A percentile compares a stretch with the other conserved stretches of the same genome.
Conservation (phyloP, 2,113 vertebrate species). For the Bufo gargarizans region DNA sequence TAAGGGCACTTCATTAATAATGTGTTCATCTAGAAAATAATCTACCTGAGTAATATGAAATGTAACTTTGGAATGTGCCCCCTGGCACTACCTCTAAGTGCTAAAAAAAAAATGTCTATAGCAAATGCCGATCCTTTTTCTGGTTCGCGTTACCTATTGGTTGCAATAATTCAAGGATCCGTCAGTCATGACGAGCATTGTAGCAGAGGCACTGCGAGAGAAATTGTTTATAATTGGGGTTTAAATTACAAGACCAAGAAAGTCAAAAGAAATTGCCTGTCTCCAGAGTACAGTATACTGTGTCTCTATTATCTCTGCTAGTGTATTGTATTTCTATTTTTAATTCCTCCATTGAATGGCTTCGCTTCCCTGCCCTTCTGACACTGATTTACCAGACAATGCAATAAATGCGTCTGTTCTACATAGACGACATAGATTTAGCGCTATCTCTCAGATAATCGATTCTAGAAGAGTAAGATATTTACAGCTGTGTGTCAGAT, state of each 20-base stretch:
- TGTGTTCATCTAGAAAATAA: constrained; percentile 6
- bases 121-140: not conserved
- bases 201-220: constrained; percentile 7
- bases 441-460: constrained; percentile 25
- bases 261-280: constrained; percentile 47
- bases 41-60: not conserved
- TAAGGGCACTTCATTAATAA: not conserved
- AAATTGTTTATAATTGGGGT: constrained; percentile 53
- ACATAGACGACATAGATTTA: constrained; percentile 25
- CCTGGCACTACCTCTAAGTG: not conserved
- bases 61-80: not conserved
- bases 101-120: not conserved
- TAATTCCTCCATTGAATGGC: constrained; percentile 15
- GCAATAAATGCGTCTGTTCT: constrained; percentile 16
- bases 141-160: constrained; percentile 11
- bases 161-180: constrained; percentile 42
- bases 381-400: constrained; percentile 46
- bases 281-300: constrained; percentile 45
- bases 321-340: constrained; percentile 40
- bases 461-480: constrained; percentile 25
- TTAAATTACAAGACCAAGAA: constrained; percentile 51
- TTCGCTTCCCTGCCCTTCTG: constrained; percentile 14
- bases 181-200: constrained; percentile 33
- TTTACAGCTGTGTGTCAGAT: constrained; percentile 21
- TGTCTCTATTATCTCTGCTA: constrained; percentile 35